These are phyloP conservation scores for Ganaspis sp. DNA, from an alignment of 1,140 invertebrate species.

Conservation along the genomic window DNA sequence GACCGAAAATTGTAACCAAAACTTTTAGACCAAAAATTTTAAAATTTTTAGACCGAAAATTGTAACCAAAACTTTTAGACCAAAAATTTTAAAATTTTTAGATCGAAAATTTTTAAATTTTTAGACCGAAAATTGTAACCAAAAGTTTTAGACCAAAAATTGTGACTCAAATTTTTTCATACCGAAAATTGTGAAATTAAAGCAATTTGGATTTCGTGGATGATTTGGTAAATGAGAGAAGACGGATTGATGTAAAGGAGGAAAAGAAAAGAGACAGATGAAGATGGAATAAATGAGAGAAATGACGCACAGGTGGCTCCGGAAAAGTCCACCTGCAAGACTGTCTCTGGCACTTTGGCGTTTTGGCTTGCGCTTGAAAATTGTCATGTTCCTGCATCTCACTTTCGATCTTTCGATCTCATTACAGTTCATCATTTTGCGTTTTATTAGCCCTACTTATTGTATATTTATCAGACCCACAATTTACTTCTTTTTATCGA, in stretches of 20 bases:
- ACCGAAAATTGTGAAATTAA: too few species aligned
- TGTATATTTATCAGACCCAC: constrained; percentile 32
- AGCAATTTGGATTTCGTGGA: too few species aligned
- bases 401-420: constrained; percentile 44
- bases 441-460: constrained; percentile 27
- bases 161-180: too few species aligned
- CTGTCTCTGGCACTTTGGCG: constrained; percentile 44
- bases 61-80: too few species aligned
- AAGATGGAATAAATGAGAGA: constrained; percentile 40
- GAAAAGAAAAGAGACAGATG: constrained; percentile 38
- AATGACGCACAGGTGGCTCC: constrained; percentile 55
- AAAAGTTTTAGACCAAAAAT: too few species aligned
- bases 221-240: constrained; percentile 54
- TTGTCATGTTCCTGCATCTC: constrained; percentile 39
- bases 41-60: too few species aligned
- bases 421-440: constrained; percentile 14
- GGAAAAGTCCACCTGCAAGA: constrained; percentile 56
- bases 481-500: constrained; percentile 5
- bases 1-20: too few species aligned
- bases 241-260: constrained; percentile 49
- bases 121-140: too few species aligned
- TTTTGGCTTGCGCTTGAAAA: constrained; percentile 45
- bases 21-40: too few species aligned
- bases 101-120: too few species aligned
- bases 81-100: too few species aligned